A percentile compares a stretch with the other conserved stretches of the same genome.
Conservation (phyloP, 2,888 invertebrate species). For the Nomada lathburiana region DNA sequence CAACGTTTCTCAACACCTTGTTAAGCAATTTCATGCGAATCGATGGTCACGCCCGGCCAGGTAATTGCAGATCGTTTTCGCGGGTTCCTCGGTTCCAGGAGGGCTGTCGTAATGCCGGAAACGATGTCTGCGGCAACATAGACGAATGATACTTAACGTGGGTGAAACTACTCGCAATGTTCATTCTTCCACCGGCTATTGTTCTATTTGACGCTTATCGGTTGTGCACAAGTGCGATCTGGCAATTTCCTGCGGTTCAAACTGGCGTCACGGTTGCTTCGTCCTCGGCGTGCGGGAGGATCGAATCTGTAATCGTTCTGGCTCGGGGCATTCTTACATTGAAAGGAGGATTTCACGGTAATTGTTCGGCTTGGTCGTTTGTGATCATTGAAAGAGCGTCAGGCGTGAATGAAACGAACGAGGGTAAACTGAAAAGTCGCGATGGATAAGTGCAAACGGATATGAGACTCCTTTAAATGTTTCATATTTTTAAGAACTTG, state of each 20-base stretch:
- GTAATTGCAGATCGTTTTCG: slow-evolving; percentile 17
- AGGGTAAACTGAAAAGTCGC: background rate
- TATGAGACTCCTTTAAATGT: no score
- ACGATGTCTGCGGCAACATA: background rate
- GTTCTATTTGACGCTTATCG: slow-evolving; percentile 27
- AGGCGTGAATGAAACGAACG: background rate
- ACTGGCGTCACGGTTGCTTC: background rate
- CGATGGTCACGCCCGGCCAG: slow-evolving; percentile 6
- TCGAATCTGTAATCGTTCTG: slow-evolving; percentile 1
- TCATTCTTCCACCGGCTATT: slow-evolving; percentile 19
- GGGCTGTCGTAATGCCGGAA: slow-evolving; percentile 34
- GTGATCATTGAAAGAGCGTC: background rate
- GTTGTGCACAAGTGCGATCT: slow-evolving; percentile 12
- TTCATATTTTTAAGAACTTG: no score
- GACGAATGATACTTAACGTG: slow-evolving; percentile 39
- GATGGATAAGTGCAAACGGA: no score
- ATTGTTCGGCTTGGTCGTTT: slow-evolving; percentile 14
- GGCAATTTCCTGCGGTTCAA: slow-evolving; percentile 8
- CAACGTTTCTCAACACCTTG: background rate
- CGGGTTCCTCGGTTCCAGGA: slow-evolving; percentile 18
- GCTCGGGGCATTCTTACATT: background rate
- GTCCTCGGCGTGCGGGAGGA: background rate
- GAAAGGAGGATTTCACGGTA: slow-evolving; percentile 17
- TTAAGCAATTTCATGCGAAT: slow-evolving; percentile 11
- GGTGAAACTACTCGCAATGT: slow-evolving; percentile 25